These are phyloP conservation scores for Monodelphis domestica DNA, from an alignment of 2,797 vertebrate genomes.

Conservation along the genomic window DNA sequence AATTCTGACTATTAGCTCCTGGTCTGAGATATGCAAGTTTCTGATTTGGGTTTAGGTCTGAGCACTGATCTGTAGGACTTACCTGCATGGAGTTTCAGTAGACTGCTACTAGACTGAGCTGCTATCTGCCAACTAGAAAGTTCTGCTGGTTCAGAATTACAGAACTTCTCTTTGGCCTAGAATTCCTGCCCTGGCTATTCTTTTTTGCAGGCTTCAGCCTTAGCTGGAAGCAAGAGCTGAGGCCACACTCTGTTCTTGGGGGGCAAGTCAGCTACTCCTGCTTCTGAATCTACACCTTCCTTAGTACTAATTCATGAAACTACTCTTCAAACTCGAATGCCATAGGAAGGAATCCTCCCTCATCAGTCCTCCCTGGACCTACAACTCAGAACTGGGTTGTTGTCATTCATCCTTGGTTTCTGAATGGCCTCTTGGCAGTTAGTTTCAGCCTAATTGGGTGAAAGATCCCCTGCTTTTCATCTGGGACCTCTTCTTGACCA, in stretches of 20 bases:
- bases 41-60: background rate
- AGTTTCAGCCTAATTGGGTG: background rate
- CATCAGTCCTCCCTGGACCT: background rate
- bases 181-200: background rate
- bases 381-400: background rate
- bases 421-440: no score
- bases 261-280: background rate
- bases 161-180: background rate
- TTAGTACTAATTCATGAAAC: background rate
- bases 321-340: background rate
- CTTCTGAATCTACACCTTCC: background rate
- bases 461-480: background rate
- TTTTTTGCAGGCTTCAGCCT: background rate
- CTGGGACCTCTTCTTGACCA: background rate
- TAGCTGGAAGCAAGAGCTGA: background rate
- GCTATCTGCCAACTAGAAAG: background rate
- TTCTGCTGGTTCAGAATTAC: background rate
- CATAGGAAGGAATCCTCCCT: background rate
- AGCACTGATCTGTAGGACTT: background rate
- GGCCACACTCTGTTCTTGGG: background rate
- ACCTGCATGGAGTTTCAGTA: background rate
- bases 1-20: background rate
- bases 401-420: no score
- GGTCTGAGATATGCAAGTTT: background rate
- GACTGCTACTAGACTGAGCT: background rate